A percentile compares a stretch with the other conserved stretches of the same genome.
Conservation (phyloP, 2,113 vertebrate genomes). For the Trinectes maculatus region DNA sequence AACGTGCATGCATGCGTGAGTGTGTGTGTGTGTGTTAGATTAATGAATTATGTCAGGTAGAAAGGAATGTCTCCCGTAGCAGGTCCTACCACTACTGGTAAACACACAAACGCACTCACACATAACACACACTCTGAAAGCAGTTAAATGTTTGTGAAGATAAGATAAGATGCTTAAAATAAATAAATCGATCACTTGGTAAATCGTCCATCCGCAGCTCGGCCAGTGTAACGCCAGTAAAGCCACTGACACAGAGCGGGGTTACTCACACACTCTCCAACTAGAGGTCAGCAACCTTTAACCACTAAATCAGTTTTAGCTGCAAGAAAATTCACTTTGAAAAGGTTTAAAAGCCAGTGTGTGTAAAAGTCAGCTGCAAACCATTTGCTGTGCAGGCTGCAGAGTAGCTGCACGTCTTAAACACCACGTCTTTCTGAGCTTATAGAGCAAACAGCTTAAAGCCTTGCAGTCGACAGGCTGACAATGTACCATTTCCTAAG, state of each 20-base stretch:
- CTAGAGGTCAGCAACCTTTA: constrained; percentile 41
- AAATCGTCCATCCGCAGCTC: constrained; percentile 6
- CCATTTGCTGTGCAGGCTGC: constrained; percentile 63
- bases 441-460: constrained; percentile 65
- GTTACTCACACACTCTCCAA: constrained; percentile 23
- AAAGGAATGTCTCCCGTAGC: constrained; percentile 17
- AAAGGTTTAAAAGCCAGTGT: constrained; percentile 57
- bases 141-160: neutral
- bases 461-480: constrained; percentile 69
- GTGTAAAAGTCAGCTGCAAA: constrained; percentile 66
- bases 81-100: constrained; percentile 24
- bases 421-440: constrained; percentile 73
- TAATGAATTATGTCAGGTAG: constrained; percentile 31
- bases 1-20: neutral
- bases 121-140: constrained; percentile 1
- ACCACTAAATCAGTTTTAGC: constrained; percentile 41
- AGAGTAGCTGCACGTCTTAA: constrained; percentile 69
- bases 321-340: constrained; percentile 54
- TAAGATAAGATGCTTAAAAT: constrained; percentile 3
- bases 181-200: constrained; percentile 13
- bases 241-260: neutral
- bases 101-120: constrained; percentile 14
- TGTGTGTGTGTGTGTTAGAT: neutral
- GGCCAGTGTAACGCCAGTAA: constrained; percentile 3
- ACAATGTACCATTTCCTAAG: constrained; percentile 54